Evolutionary conservation across 2,113 vertebrate species (phyloP), one percentile per base, ranked within the genome.

Genomic region (Gasterosteus nipponicus): DNA sequence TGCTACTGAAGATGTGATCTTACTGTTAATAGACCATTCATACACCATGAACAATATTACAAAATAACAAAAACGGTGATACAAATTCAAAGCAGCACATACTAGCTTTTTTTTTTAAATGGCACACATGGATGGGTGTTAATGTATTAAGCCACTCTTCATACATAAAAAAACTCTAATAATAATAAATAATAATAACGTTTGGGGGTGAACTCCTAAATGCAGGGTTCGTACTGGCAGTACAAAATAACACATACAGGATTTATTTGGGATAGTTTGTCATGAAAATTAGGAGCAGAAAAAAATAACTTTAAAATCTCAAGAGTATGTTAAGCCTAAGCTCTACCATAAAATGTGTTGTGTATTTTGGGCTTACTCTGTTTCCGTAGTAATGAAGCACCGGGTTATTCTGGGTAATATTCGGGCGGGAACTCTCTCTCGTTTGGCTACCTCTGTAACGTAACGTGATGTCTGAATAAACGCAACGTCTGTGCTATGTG

Each of bases 171-270:
- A 26, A 26, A 26, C 22, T 26, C 1, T 26, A 26, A 26, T 26
- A 26, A 26, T 26, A 26, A 26, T 26, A 19, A 51, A 44, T 71
- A 66, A 66, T 59, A n/a, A 33, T 10, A 41, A 38, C 15, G 46
- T 54, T 73, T 29, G 38, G 62, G 12, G 47, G 56, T 70, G 38
- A 75, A 78, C 62, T 60, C 31, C 53, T 33, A 33, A 59, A 53
- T 31, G 54, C 47, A 77, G 60, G 46, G 80, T 56, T 46, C 18
- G 66, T 71, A 15, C 41, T 67, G n/a, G 41, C 56, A 75, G 72
- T 62, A 75, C 67, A 75, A 75, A 49, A 15, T 39, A 62, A 67
- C 10, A 14, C 22, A 65, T 14, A 66, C 51, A 57, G 49, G 35
- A 68, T 66, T 58, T 73, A 26, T 33, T 73, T 19, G 1, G 14